Conservation (phyloP, 2,888 invertebrate species). For the Noctua comes region DNA sequence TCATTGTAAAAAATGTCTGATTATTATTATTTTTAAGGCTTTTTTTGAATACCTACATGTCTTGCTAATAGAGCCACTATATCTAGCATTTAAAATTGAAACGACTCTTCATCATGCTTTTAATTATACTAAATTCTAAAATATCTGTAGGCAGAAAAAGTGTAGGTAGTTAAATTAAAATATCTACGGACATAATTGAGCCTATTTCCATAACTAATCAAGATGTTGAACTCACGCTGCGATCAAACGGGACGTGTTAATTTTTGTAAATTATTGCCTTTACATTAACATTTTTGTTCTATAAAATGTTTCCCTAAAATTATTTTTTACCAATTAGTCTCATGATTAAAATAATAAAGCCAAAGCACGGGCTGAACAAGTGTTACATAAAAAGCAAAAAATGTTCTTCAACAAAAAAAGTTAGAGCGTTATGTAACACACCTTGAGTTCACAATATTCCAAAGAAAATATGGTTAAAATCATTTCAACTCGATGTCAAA, state of each 20-base stretch:
- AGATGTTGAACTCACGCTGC: constrained; percentile 65
- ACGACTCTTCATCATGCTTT: constrained; percentile 5
- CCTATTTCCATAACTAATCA: constrained; percentile 65
- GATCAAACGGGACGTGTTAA: constrained; percentile 62
- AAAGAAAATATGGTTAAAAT: constrained; percentile 15
- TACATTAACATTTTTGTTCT: constrained; percentile 51
- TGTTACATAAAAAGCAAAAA: neutral
- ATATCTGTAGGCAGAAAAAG: constrained; percentile 40
- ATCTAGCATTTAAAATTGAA: neutral
- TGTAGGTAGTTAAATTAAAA: constrained; percentile 51
- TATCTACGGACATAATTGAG: constrained; percentile 45
- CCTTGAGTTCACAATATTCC: constrained; percentile 8
- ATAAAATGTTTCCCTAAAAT: constrained; percentile 24
- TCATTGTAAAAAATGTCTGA: neutral
- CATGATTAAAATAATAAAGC: constrained; percentile 11
- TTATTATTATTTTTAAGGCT: neutral
- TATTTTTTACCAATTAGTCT: constrained; percentile 34
- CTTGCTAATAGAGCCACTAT: neutral
- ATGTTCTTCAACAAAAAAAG: neutral
- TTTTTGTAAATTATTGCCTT: constrained; percentile 50
- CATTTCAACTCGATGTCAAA: constrained; percentile 42
- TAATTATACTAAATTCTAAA: constrained; percentile 36
- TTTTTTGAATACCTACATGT: neutral
- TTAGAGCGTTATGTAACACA: constrained; percentile 16
- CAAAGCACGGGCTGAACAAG: constrained; percentile 6